Evolutionary conservation across 2,797 vertebrate genomes (phyloP), one percentile per base, ranked within the genome.

Genomic region (Microchirus variegatus): DNA sequence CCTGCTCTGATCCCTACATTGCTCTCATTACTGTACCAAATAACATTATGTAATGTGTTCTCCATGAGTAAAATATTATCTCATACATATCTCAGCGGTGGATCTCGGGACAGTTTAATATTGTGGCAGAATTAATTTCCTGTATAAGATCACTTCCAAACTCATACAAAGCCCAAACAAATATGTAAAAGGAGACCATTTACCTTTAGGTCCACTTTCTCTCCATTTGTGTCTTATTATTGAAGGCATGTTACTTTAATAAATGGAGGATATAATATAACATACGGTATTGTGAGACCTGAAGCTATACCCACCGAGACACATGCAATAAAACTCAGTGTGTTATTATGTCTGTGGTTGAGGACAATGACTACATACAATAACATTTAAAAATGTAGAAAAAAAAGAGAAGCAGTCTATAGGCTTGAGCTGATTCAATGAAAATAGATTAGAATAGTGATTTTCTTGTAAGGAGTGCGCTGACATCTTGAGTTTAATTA

Each of bases 71-170:
- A 59, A 62, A 62, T 16, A 47, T 59, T n/a, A 12, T 53, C 13
- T 18, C 4, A 38, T 19, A 53, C 9, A 38, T 18, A 72, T 72
- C 67, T 61, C 37, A 7, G 59, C 3, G 0, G 15, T 46, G 43
- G 42, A 75, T 81, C 45, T 70, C 42, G 17, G 51, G 43, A 47
- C 50, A 17, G 41, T 79, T 78, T 61, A 58, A 62, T 55, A 31
- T 42, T 31, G 51, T 1, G 18, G 44, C 46, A 53, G 26, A 75
- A 50, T 63, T 52, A 22, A 84, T 84, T 78, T 82, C 67, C 66
- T 69, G 68, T 56, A 38, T 53, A 60, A 59, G 51, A 60, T 64
- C 9, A 54, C 68, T 64, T 26, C 14, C 46, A 41, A 75, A 69
- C 56, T 54, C 62, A 60, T 18, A 59, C 36, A 78, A 31, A 46